A percentile compares a stretch with the other conserved stretches of the same genome.
Conservation (phyloP, 2,888 invertebrate species). For the Campopleginae sp. region DNA sequence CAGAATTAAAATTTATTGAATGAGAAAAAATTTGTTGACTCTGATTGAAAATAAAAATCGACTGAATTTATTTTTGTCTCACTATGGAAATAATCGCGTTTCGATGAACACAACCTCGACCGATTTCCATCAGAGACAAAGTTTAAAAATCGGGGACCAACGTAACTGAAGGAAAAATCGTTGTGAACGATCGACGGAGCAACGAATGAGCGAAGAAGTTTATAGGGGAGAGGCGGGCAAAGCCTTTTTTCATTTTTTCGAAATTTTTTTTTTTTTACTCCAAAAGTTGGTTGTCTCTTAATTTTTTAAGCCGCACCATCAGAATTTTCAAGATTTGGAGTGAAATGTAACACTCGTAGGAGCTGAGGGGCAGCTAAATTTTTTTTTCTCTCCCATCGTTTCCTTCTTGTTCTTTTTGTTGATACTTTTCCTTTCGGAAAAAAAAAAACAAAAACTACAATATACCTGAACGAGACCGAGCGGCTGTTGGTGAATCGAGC, state of each 20-base stretch:
- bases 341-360: conserved; percentile 9
- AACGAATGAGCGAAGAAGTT: background rate
- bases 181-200: background rate
- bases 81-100: background rate
- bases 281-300: too few relatives aligned
- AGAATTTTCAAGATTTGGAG: too few relatives aligned
- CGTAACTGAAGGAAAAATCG: background rate
- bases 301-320: too few relatives aligned
- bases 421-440: conserved; percentile 13
- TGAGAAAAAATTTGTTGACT: background rate
- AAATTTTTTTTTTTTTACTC: too few relatives aligned
- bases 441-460: conserved; percentile 66
- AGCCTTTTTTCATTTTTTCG: too few relatives aligned
- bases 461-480: conserved; percentile 81
- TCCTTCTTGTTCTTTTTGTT: background rate
- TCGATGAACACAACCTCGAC: background rate
- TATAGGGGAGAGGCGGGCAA: too few relatives aligned
- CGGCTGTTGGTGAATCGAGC: conserved; percentile 79
- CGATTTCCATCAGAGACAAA: background rate
- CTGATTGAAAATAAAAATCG: background rate
- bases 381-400: background rate
- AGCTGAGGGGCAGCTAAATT: background rate
- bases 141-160: conserved; percentile 1
- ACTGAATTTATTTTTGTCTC: background rate
- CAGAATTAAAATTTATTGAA: background rate